Conservation (phyloP, 2,797 vertebrate species). For the Acridotheres tristis region DNA sequence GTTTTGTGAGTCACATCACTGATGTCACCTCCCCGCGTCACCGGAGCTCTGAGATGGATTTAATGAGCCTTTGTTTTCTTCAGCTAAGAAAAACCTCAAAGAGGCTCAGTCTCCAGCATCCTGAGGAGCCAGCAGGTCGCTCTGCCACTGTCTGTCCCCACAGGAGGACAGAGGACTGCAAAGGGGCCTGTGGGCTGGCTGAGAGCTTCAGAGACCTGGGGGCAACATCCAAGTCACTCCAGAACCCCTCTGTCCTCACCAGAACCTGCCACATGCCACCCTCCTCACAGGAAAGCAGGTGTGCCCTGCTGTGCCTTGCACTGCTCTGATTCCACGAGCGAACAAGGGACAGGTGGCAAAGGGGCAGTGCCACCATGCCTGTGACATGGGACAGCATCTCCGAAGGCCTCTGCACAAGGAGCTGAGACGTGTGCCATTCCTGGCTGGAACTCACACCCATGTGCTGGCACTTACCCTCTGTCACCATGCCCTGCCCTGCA, state of each 20-base stretch:
- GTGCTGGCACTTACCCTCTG: neutral
- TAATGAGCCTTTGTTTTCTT: slow-evolving; percentile 45
- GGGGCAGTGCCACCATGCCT: neutral
- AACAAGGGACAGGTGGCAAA: neutral
- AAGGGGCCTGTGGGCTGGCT: neutral
- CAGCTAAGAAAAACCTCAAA: slow-evolving; percentile 22
- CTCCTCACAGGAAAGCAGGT: neutral
- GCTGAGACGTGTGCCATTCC: neutral
- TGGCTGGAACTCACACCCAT: accelerated
- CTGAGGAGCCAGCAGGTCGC: neutral
- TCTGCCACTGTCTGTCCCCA: neutral
- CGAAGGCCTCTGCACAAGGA: neutral
- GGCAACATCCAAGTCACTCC: neutral
- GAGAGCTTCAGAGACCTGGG: neutral
- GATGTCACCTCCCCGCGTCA: slow-evolving; percentile 9
- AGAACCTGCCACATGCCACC: neutral
- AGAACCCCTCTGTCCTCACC: neutral
- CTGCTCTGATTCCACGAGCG: accelerated
- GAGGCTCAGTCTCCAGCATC: neutral
- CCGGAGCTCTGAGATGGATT: neutral
- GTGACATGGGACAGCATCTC: neutral
- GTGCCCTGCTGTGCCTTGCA: neutral
- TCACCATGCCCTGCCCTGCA: neutral
- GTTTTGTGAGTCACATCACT: neutral
- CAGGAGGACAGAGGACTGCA: neutral